A percentile compares a stretch with the other conserved stretches of the same genome.
phyloP scores from a whole-genome alignment of 2,888 invertebrate species.

The Zelleria hepariella region DNA sequence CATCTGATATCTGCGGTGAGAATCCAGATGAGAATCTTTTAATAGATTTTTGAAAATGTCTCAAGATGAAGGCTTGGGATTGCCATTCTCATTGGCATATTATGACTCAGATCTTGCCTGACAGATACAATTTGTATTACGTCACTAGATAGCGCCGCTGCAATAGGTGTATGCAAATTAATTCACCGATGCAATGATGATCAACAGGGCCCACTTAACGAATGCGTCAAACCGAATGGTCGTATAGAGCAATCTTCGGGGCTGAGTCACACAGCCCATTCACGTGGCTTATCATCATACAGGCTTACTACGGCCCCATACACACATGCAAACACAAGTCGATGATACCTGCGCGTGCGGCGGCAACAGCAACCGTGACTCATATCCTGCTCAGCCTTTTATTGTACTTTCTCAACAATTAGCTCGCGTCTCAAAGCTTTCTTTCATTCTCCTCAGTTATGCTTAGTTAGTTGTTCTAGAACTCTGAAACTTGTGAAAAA shows the following conservation, averaged over 20 bases:
- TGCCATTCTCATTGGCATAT: too few relatives aligned
- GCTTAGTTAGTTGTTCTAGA: background rate
- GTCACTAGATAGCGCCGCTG: background rate
- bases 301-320: constrained; percentile 33
- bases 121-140: background rate
- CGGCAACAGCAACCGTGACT: constrained; percentile 53
- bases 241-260: constrained; percentile 9
- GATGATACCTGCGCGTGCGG: constrained; percentile 61
- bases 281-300: constrained; percentile 57
- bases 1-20: too few relatives aligned
- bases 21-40: too few relatives aligned
- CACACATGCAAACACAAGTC: constrained; percentile 24
- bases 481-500: too few relatives aligned
- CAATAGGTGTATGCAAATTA: background rate
- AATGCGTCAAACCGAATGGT: background rate
- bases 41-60: background rate
- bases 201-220: background rate
- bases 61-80: too few relatives aligned
- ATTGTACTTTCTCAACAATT: constrained; percentile 52
- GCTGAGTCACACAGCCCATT: constrained; percentile 57
- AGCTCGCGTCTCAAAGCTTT: constrained; percentile 28
- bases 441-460: background rate
- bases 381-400: constrained; percentile 61
- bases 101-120: background rate
- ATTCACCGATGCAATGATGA: background rate